A percentile compares a stretch with the other conserved stretches of the same genome.
These are phyloP conservation scores for Protobothrops mucrosquamatus DNA, from an alignment of 2,113 vertebrate species.

Conservation along the genomic window DNA sequence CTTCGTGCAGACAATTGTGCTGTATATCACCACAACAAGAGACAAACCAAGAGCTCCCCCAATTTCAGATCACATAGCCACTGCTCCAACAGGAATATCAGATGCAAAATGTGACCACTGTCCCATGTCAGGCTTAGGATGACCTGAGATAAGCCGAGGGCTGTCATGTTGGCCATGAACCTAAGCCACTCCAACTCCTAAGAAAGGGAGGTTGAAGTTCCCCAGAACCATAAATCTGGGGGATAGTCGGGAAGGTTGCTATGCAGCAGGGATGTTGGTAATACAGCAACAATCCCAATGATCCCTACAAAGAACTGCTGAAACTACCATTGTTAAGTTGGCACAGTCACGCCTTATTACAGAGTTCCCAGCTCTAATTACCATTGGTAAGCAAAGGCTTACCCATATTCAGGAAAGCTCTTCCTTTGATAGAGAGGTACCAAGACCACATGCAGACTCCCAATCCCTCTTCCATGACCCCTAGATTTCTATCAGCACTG, in stretches of 20 bases:
- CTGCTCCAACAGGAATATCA: not conserved
- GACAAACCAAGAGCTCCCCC: not conserved
- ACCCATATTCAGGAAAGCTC: not conserved
- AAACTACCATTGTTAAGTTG: not conserved
- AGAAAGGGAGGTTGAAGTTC: not conserved
- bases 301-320: not conserved
- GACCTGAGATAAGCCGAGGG: not conserved
- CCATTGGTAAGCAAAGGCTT: not conserved
- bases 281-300: not conserved
- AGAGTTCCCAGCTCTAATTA: not conserved
- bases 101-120: not conserved
- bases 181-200: not conserved
- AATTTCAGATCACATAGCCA: not conserved
- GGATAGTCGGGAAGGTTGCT: not conserved
- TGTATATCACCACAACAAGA: not conserved
- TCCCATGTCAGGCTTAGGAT: not conserved
- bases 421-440: not conserved
- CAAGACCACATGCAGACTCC: not conserved
- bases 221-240: not conserved
- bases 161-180: not conserved
- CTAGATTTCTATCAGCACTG: not conserved
- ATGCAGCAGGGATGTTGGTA: not conserved
- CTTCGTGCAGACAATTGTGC: not conserved
- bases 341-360: not conserved
- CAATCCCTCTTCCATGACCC: not conserved